Evolutionary conservation across 2,888 invertebrate species (phyloP).

Genomic region (Gibbula magus): DNA sequence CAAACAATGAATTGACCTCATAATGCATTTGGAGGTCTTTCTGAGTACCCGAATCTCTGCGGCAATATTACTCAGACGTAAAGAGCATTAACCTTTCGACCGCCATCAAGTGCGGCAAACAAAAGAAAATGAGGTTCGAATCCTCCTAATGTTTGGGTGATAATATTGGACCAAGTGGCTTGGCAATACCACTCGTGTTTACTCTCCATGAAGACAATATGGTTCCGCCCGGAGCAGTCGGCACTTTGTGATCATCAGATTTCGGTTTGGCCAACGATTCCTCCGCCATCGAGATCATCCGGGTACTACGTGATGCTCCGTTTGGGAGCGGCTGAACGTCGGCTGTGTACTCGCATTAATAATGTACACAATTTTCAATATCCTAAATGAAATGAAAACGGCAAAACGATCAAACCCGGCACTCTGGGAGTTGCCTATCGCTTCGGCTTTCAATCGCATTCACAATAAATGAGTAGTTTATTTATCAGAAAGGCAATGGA

Average conservation of each 20-base stretch:
- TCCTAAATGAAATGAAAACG: conserved; percentile 28
- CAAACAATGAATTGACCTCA: too few species aligned
- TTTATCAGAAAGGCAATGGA: conserved; percentile 23
- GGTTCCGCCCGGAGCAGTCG: neutral
- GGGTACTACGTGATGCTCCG: neutral
- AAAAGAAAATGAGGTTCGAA: neutral
- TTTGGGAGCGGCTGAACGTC: neutral
- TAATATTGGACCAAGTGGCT: neutral
- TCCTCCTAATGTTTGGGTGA: neutral
- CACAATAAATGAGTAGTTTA: conserved; percentile 30
- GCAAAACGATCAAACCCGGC: neutral
- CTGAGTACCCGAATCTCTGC: neutral
- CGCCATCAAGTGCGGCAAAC: neutral
- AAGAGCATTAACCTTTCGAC: neutral
- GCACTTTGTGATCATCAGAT: neutral
- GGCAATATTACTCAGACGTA: neutral
- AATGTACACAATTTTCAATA: conserved; percentile 30
- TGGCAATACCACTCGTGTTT: neutral
- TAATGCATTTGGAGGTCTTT: neutral
- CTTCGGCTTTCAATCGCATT: conserved; percentile 20
- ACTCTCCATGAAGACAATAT: neutral
- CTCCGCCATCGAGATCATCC: neutral
- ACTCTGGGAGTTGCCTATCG: neutral
- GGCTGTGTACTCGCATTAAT: conserved; percentile 20
- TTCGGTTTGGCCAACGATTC: neutral